Conservation (phyloP, 1,140 invertebrate species). For the Nephila pilipes region DNA sequence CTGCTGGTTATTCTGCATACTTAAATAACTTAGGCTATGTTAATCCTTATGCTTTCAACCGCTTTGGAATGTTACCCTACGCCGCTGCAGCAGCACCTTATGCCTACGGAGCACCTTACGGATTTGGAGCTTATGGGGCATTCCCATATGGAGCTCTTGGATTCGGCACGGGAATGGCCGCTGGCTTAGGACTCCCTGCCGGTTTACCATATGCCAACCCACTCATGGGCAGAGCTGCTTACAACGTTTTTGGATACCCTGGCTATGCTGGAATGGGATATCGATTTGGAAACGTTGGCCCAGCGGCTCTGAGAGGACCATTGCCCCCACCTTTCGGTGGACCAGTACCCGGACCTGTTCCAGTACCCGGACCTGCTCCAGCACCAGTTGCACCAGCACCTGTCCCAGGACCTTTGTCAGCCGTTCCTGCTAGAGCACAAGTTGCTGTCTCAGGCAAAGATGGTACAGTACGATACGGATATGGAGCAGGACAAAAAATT, state of each 20-base stretch:
- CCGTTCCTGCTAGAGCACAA: neutral
- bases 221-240: conserved; percentile 5
- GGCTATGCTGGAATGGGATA: conserved; percentile 24
- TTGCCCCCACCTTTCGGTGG: neutral
- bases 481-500: neutral
- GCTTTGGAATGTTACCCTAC: conserved; percentile 26
- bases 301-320: conserved; percentile 25
- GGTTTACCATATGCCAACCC: neutral
- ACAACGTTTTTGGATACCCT: neutral
- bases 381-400: neutral
- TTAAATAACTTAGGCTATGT: conserved; percentile 30
- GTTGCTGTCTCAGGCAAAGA: conserved; percentile 28
- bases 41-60: neutral
- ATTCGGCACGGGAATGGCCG: neutral
- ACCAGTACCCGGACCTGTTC: conserved; percentile 24
- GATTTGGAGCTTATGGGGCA: conserved; percentile 14
- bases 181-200: conserved; percentile 17
- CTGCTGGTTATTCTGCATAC: conserved; percentile 43
- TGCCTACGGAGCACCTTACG: conserved; percentile 30
- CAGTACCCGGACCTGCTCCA: neutral
- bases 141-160: neutral
- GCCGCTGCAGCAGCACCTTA: neutral
- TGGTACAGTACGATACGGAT: conserved; percentile 41
- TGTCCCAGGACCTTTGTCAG: neutral
- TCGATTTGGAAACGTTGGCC: neutral